Evolutionary conservation across 1,140 invertebrate genomes (phyloP).

Genomic region (Drosophila kepulauana): DNA sequence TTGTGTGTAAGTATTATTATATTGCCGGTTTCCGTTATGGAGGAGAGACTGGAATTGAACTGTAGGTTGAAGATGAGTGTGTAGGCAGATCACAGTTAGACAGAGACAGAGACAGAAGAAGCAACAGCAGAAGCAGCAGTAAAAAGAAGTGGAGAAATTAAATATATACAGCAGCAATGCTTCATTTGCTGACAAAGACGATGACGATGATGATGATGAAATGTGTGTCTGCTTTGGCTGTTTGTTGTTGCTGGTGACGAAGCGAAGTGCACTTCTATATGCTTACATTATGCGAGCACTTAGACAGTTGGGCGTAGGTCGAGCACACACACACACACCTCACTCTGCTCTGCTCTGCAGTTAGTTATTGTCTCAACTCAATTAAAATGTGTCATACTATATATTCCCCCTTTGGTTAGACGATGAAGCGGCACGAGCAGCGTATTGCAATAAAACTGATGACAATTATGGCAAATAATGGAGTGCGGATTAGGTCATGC

Average conservation of each 20-base stretch:
- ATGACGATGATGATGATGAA: background rate
- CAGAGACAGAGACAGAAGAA: background rate
- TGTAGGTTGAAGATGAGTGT: conserved; percentile 33
- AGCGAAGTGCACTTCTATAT: conserved; percentile 29
- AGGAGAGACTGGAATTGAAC: conserved; percentile 19
- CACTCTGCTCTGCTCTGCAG: conserved; percentile 8
- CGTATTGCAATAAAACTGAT: conserved; percentile 41
- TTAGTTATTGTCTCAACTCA: conserved; percentile 26
- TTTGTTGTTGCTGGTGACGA: conserved; percentile 2
- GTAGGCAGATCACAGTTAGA: conserved; percentile 12
- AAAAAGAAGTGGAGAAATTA: conserved; percentile 1
- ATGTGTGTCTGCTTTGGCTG: background rate
- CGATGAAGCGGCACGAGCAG: background rate
- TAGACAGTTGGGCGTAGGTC: conserved; percentile 38
- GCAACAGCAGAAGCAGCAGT: background rate
- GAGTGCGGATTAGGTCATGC: conserved; percentile 60
- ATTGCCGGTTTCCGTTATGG: conserved; percentile 45
- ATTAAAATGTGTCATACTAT: conserved; percentile 53
- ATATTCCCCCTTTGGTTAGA: background rate
- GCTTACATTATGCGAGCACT: conserved; percentile 20
- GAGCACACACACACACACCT: conserved; percentile 22
- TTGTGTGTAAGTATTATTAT: conserved; percentile 15
- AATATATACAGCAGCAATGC: background rate
- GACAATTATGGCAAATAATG: conserved; percentile 55
- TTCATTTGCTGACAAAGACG: background rate